phyloP scores from a whole-genome alignment of 2,888 invertebrate genomes.

The Drosophila prolongata region DNA sequence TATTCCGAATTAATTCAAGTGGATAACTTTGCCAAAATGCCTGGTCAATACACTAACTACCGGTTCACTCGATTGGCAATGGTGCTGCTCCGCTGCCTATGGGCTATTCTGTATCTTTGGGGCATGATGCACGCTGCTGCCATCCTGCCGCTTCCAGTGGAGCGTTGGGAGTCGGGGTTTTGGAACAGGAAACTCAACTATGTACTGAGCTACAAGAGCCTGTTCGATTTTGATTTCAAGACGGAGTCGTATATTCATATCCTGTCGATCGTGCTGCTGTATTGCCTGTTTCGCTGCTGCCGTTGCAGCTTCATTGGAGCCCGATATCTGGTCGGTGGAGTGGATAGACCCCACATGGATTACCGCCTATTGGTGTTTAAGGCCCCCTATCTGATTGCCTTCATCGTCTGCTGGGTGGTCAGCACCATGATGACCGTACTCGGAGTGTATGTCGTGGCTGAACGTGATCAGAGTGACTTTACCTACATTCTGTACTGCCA shows the following conservation, averaged over 20 bases:
- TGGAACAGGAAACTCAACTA: not conserved
- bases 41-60: not conserved
- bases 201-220: not conserved
- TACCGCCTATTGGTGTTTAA: not conserved
- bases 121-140: not conserved
- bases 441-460: not conserved
- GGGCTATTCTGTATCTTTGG: not conserved
- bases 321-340: not conserved
- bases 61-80: not conserved
- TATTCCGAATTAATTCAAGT: not conserved
- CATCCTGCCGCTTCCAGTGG: not conserved
- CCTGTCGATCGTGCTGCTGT: not conserved
- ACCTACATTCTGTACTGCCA: not conserved
- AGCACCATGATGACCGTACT: not conserved
- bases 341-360: fast-evolving
- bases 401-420: not conserved
- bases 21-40: not conserved
- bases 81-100: not conserved
- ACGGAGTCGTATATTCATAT: not conserved
- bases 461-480: not conserved
- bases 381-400: not conserved
- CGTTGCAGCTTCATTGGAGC: not conserved
- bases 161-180: not conserved
- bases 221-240: not conserved
- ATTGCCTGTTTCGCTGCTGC: not conserved